Evolutionary conservation across 2,888 invertebrate genomes (phyloP), one percentile per base, ranked within the genome.

Genomic region (Phyllotreta striolata): DNA sequence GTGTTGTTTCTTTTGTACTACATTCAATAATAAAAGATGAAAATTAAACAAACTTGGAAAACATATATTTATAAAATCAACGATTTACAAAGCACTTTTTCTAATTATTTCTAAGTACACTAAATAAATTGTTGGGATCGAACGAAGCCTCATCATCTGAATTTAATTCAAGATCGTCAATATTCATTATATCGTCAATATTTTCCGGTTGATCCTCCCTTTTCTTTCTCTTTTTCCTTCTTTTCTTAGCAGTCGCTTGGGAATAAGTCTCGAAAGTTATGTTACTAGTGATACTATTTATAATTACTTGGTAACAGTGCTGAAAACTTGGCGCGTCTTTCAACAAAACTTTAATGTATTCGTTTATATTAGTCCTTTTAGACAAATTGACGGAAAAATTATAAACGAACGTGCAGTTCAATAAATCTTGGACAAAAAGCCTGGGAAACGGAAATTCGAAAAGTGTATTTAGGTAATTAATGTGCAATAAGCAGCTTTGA

Each of bases 351-450:
- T 68, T 59, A 10, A 77, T 54, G 58, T 76, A 77, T 6, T 66
- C 66, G 38, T 73, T 69, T 24, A 74, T 61, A 59, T 73, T 70
- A 10, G 63, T 70, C 56, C 76, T 64, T 71, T 78, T 76, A 65
- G 85, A 86, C 49, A 92, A 83, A 79, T 88, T 86, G 37, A 81
- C 80, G 62, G 88, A 88, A 34, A 90, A 80, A 81, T 93, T 93
- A 73, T 92, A 93, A 0, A 91, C 77, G 79, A 92, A 89, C 0
- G 91, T 90, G 0, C 93, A 92, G 79, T 91, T 90, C 70, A 86
- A 91, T 66, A 87, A 83, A 72, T 87, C 86, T n/a, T 85, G 85
- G 73, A 89, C 84, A 39, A 83, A 80, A 40, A 87, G 84, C 68
- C 82, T 79, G 39, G 83, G 76, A 74, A 87, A 88, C 0, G 89